Conservation (phyloP, 2,888 invertebrate species). For the Conistra vaccinii region DNA sequence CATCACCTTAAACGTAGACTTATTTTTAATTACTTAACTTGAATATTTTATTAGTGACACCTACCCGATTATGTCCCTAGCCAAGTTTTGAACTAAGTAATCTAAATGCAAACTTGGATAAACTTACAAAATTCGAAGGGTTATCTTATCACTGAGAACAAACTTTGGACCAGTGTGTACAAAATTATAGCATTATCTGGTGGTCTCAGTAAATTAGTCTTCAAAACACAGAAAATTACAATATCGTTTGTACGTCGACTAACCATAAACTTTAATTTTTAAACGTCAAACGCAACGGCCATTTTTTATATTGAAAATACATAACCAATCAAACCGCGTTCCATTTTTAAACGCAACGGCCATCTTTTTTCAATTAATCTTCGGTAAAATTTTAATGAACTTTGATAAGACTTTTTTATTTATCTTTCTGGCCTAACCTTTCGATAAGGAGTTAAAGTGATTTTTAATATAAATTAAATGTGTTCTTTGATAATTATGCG, state of each 20-base stretch:
- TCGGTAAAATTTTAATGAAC: slow-evolving; percentile 8
- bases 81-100: slow-evolving; percentile 23
- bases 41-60: slow-evolving; percentile 1
- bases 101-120: slow-evolving; percentile 36
- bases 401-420: slow-evolving; percentile 22
- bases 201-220: slow-evolving; percentile 14
- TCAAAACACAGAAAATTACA: not conserved
- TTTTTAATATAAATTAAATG: slow-evolving; percentile 45
- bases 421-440: slow-evolving; percentile 28
- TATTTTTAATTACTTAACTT: not conserved
- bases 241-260: not conserved
- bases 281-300: slow-evolving; percentile 4
- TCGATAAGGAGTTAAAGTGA: slow-evolving; percentile 16
- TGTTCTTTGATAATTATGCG: slow-evolving; percentile 11
- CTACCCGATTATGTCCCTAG: not conserved
- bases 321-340: slow-evolving; percentile 31
- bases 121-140: slow-evolving; percentile 44
- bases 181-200: slow-evolving; percentile 49
- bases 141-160: slow-evolving; percentile 43
- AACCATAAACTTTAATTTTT: slow-evolving; percentile 14
- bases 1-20: not conserved
- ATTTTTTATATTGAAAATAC: slow-evolving; percentile 29
- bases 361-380: slow-evolving; percentile 32
- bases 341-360: slow-evolving; percentile 27
- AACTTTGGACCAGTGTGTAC: slow-evolving; percentile 29